Evolutionary conservation across 2,797 vertebrate genomes (phyloP).

Genomic region (Pipistrellus nathusii): DNA sequence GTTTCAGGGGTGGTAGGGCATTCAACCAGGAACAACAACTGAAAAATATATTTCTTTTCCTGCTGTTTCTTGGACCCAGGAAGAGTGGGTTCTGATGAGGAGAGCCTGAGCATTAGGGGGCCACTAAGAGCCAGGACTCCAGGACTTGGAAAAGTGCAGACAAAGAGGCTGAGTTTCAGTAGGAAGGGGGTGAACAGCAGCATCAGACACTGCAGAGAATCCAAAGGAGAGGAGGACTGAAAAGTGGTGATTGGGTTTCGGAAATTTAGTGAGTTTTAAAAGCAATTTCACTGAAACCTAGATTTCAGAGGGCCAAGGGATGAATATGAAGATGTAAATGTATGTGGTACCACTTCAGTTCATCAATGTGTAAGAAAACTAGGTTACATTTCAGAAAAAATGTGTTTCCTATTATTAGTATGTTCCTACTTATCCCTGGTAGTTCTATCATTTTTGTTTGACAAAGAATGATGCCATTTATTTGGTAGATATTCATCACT

Average conservation of each 20-base stretch:
- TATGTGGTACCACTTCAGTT: not conserved
- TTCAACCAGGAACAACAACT: constrained; percentile 38
- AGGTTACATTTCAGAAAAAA: constrained; percentile 40
- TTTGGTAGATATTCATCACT: not conserved
- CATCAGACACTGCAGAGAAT: not conserved
- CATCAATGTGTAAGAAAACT: not conserved
- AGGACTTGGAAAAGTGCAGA: not conserved
- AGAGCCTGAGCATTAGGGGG: not conserved
- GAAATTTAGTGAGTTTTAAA: not conserved
- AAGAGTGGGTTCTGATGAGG: not conserved
- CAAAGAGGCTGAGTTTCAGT: not conserved
- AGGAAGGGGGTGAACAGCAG: not conserved
- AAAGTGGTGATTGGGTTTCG: constrained; percentile 10
- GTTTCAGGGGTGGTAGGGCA: not conserved
- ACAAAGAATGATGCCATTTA: not conserved
- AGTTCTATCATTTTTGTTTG: not conserved
- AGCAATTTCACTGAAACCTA: constrained; percentile 8
- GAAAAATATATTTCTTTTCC: not conserved
- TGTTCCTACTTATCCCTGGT: not conserved
- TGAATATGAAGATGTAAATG: not conserved
- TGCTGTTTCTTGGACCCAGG: not conserved
- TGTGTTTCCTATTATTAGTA: not conserved
- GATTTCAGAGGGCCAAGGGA: not conserved
- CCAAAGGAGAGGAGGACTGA: not conserved
- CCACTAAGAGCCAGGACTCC: not conserved